These are phyloP conservation scores for Gibbula magus DNA, from an alignment of 2,888 invertebrate genomes.

Conservation along the genomic window DNA sequence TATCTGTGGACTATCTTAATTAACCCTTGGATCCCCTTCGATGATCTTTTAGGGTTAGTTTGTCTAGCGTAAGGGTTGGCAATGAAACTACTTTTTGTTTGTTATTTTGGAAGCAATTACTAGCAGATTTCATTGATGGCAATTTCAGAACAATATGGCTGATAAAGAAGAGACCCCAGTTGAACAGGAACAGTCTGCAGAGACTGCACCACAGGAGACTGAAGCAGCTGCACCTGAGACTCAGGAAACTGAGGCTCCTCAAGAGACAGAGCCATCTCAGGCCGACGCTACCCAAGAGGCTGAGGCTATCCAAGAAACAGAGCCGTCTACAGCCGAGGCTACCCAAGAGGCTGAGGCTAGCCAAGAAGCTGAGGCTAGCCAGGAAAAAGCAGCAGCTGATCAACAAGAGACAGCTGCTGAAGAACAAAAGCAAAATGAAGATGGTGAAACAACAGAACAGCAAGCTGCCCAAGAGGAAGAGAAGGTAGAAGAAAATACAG, in stretches of 20 bases:
- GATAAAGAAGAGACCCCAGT: background rate
- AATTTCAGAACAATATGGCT: background rate
- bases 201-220: slow-evolving; percentile 19
- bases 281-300: background rate
- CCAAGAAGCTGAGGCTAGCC: background rate
- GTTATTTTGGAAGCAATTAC: too few relatives aligned
- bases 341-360: background rate
- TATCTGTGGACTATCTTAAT: too few relatives aligned
- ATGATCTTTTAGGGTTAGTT: too few relatives aligned
- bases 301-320: slow-evolving; percentile 16
- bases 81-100: too few relatives aligned
- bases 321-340: slow-evolving; percentile 30
- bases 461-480: background rate
- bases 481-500: slow-evolving; percentile 23
- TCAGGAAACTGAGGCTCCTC: slow-evolving; percentile 17
- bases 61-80: too few relatives aligned
- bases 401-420: background rate
- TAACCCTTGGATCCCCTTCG: too few relatives aligned
- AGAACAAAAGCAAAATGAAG: background rate
- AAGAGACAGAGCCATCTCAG: slow-evolving; percentile 26
- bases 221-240: background rate
- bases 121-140: background rate
- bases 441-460: background rate
- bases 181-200: background rate
- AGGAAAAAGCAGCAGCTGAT: background rate